Evolutionary conservation across 2,888 invertebrate species (phyloP).

Genomic region (Leptura quadrifasciata): DNA sequence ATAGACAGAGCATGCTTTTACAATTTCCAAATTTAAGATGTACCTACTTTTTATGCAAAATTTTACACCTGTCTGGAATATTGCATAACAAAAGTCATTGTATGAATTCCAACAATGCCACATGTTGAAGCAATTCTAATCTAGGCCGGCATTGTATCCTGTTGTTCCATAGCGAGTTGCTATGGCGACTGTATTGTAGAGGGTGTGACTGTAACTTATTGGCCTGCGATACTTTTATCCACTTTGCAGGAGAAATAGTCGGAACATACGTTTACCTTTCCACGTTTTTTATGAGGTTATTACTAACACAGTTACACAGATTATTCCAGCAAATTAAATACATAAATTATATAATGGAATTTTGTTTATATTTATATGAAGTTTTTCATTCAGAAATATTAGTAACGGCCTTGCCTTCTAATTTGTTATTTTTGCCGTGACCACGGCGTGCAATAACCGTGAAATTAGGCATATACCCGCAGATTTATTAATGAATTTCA

Average conservation of each 20-base stretch:
- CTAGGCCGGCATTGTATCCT: slow-evolving; percentile 22
- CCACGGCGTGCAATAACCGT: slow-evolving; percentile 41
- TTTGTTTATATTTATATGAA: slow-evolving; percentile 6
- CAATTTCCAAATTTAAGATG: no score
- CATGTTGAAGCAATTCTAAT: slow-evolving; percentile 23
- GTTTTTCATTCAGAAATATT: neutral
- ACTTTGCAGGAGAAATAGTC: neutral
- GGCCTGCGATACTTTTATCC: neutral
- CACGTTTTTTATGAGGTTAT: neutral
- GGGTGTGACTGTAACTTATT: slow-evolving; percentile 35
- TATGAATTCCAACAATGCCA: slow-evolving; percentile 22
- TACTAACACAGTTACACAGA: neutral
- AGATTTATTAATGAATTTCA: slow-evolving; percentile 4
- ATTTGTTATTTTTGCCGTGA: slow-evolving; percentile 45
- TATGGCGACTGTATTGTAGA: slow-evolving; percentile 22
- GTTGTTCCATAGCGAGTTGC: slow-evolving; percentile 30
- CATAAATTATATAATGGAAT: slow-evolving; percentile 5
- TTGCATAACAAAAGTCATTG: slow-evolving; percentile 21
- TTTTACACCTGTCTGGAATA: neutral
- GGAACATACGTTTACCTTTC: neutral
- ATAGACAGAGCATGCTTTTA: no score
- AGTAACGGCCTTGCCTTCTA: slow-evolving; percentile 28
- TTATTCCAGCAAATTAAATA: slow-evolving; percentile 9
- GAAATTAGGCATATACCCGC: slow-evolving; percentile 16
- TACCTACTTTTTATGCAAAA: neutral